Evolutionary conservation across 1,140 invertebrate genomes (phyloP).

Genomic region (Ridgeia piscesae): DNA sequence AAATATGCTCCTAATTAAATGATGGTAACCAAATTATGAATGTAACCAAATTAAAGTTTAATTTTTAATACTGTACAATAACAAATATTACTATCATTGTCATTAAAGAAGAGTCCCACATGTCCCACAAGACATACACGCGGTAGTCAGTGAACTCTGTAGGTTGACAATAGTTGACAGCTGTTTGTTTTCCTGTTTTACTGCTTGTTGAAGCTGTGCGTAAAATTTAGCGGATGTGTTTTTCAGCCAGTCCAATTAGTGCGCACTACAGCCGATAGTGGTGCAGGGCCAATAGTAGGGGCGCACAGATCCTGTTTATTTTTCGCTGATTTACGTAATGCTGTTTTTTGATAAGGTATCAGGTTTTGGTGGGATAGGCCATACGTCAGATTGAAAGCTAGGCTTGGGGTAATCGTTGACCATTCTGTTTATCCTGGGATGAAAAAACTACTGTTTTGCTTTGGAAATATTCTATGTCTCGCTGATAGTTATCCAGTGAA

Average conservation of each 20-base stretch:
- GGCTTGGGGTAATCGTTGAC: background rate
- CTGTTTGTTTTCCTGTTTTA: background rate
- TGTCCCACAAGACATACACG: background rate
- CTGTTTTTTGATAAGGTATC: constrained; percentile 1
- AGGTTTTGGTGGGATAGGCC: background rate
- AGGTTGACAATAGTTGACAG: background rate
- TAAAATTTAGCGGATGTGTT: background rate
- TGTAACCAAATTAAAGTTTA: too few relatives aligned
- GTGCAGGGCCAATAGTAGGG: background rate
- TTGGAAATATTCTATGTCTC: background rate
- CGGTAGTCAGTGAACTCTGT: background rate
- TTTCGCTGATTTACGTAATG: constrained; percentile 1
- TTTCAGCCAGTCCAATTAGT: background rate
- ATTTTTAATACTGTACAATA: background rate
- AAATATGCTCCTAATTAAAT: too few relatives aligned
- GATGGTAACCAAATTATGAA: too few relatives aligned
- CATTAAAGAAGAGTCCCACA: background rate
- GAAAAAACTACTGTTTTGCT: background rate
- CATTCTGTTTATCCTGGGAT: background rate
- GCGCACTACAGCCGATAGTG: background rate
- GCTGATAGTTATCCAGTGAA: background rate
- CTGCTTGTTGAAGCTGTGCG: background rate
- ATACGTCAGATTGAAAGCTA: background rate
- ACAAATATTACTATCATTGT: background rate
- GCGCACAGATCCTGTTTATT: background rate